These are phyloP conservation scores for Dysmachus trigonus DNA, from an alignment of 2,888 invertebrate species.

Conservation along the genomic window DNA sequence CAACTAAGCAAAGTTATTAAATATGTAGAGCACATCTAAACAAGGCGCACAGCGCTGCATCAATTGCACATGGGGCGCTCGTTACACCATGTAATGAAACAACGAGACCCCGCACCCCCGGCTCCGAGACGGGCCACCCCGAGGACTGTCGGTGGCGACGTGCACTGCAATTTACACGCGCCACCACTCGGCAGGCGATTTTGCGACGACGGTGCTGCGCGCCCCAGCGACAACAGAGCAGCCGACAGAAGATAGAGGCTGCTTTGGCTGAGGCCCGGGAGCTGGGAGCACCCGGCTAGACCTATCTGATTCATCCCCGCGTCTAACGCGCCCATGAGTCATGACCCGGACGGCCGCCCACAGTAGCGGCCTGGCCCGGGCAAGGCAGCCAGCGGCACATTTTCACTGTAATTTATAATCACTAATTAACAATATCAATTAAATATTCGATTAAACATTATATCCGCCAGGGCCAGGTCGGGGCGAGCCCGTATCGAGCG, in stretches of 20 bases:
- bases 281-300: neutral
- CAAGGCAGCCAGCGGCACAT: constrained; percentile 31
- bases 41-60: constrained; percentile 32
- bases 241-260: neutral
- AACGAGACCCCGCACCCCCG: neutral
- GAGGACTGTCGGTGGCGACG: neutral
- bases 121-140: neutral
- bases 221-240: neutral
- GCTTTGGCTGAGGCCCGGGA: neutral
- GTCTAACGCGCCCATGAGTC: constrained; percentile 27
- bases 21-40: constrained; percentile 43
- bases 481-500: neutral
- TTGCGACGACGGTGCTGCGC: neutral
- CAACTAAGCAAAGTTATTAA: constrained; percentile 43
- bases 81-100: constrained; percentile 38
- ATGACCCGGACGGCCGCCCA: constrained; percentile 7
- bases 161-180: neutral
- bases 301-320: constrained; percentile 17
- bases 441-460: constrained; percentile 42
- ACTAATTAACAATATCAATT: constrained; percentile 43
- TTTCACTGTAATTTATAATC: constrained; percentile 40
- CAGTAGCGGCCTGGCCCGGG: constrained; percentile 1
- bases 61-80: constrained; percentile 41
- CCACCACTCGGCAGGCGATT: neutral
- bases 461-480: constrained; percentile 14